Base-by-base conservation (phyloP, 2,113 vertebrate species). In the Bufo gargarizans region DNA sequence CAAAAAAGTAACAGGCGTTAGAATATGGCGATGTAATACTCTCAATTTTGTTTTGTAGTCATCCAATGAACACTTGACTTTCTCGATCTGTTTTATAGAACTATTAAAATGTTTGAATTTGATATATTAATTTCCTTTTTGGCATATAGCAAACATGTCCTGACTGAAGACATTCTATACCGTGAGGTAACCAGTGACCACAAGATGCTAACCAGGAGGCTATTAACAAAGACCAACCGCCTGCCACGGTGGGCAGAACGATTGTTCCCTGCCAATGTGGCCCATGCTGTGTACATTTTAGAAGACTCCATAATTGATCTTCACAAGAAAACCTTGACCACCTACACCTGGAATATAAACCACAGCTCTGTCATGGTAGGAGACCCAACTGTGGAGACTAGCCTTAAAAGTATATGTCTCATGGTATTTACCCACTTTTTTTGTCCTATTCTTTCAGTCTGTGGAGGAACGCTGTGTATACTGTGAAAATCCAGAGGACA, bases 251-350 rank as follows among this genome's bases (percentile, higher is more conserved):
- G 98, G 98, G 97, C 97, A 0, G 98, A 99, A 92, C 94, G 93
- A 53, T 97, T 98, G 86, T 96, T 99, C 90, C 98, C 98, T 0
- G 94, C 95, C 87, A 97, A 99, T 4, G 97, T 98, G 89, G 93
- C 97, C 89, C 96, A 96, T 94, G 97, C 95, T 0, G 98, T 99
- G 8, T 99, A 99, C 94, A 95, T 99, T 93, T 93, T 99, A 8
- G 98, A 99, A 94, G 98, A 99, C 91, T 99, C 98, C 33, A 92
- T 99, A 4, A 97, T 99, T 93, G 98, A 99, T 95, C 97, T 97
- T 88, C 94, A 95, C 92, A 96, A 95, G 92, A 95, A 93, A 93
- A 98, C 97, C 93, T 96, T 99, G 97, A 98, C 97, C 92, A 99
- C 98, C 0, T 94, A 98, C 88, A 98, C 98, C 58, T 98, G 98